Conservation (phyloP, 2,113 vertebrate genomes). For the Eonycteris spelaea region DNA sequence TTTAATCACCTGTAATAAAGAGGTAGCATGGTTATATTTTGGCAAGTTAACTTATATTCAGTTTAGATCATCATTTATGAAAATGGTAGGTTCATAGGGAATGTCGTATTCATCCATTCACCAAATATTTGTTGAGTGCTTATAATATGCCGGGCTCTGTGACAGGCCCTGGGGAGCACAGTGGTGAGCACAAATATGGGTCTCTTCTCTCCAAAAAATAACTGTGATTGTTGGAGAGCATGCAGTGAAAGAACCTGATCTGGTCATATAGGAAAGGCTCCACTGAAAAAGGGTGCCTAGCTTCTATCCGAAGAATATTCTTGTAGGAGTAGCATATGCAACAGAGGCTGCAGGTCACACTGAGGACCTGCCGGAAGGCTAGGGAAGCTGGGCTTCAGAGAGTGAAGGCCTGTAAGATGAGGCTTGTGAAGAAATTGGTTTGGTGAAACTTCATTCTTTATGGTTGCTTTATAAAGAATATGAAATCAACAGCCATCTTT, state of each 20-base stretch:
- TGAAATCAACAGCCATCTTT: not conserved
- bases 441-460: conserved; percentile 65
- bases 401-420: not conserved
- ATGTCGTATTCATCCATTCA: conserved; percentile 46
- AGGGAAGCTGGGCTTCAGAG: not conserved
- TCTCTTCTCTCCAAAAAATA: not conserved
- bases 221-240: not conserved
- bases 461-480: not conserved
- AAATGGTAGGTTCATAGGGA: conserved; percentile 66
- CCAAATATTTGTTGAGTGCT: conserved; percentile 16
- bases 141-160: not conserved
- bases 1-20: conserved; percentile 81
- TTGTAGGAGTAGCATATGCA: not conserved
- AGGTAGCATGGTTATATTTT: conserved; percentile 77
- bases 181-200: not conserved
- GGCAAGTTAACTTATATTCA: conserved; percentile 78
- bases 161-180: not conserved
- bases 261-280: not conserved
- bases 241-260: not conserved
- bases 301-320: not conserved
- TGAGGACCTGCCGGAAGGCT: not conserved
- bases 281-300: not conserved
- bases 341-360: not conserved
- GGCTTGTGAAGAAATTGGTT: conserved; percentile 53
- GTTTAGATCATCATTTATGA: conserved; percentile 79